phyloP scores from a whole-genome alignment of 2,797 vertebrate species.

The Pitangus sulphuratus region DNA sequence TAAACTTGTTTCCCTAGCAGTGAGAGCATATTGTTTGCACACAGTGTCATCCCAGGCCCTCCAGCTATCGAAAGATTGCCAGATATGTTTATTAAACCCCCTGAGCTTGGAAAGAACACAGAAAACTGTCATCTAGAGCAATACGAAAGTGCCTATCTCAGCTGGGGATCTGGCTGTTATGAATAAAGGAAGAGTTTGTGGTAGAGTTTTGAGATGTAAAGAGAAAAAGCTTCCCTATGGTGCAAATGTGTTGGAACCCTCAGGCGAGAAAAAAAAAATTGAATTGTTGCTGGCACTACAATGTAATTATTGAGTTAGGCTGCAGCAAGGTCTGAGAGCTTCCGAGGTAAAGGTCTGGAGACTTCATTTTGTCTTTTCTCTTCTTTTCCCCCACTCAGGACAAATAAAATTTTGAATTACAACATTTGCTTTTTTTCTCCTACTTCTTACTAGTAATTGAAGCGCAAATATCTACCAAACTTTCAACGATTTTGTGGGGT shows the following conservation, averaged over 20 bases:
- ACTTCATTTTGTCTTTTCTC: constrained; percentile 17
- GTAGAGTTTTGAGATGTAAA: constrained; percentile 83
- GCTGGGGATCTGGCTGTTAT: constrained; percentile 86
- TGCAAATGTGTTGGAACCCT: constrained; percentile 87
- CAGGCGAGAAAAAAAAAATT: constrained; percentile 80
- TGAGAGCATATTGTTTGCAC: constrained; percentile 88
- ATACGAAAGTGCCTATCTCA: constrained; percentile 87
- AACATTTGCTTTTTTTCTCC: neutral
- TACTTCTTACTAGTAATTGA: constrained; percentile 12
- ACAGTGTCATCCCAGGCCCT: constrained; percentile 89
- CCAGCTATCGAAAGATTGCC: constrained; percentile 89
- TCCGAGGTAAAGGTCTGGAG: constrained; percentile 65
- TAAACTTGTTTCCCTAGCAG: constrained; percentile 93
- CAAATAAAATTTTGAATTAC: constrained; percentile 42
- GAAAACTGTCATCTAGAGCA: constrained; percentile 87
- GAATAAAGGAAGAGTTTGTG: constrained; percentile 88
- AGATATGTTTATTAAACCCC: constrained; percentile 97
- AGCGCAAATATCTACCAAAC: neutral
- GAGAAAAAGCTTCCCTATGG: constrained; percentile 85
- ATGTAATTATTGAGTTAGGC: constrained; percentile 81
- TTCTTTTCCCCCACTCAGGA: neutral
- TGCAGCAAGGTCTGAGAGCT: constrained; percentile 69
- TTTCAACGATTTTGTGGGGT: neutral
- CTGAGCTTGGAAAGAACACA: constrained; percentile 88
- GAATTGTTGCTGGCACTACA: constrained; percentile 83